Conservation (phyloP, 2,888 invertebrate species). For the Punctoribates punctum region DNA sequence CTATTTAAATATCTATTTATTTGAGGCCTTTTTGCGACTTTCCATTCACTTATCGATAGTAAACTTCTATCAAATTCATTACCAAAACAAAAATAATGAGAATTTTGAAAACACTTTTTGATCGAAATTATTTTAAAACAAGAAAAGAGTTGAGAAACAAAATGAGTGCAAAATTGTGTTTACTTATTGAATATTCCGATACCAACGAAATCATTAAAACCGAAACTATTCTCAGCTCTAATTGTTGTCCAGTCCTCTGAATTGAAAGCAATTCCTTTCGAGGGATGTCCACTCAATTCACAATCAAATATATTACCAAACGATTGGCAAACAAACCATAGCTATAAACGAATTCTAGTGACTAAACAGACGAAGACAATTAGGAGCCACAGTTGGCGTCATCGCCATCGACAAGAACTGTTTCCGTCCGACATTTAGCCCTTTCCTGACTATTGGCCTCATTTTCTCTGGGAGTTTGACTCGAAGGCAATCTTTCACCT, state of each 20-base stretch:
- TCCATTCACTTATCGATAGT: neutral
- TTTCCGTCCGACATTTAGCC: constrained; percentile 10
- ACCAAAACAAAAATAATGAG: too few relatives aligned
- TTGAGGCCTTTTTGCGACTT: neutral
- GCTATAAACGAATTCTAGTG: neutral
- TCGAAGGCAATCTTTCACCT: constrained; percentile 19
- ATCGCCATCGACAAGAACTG: neutral
- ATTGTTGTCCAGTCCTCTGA: too few relatives aligned
- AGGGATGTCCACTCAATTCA: neutral
- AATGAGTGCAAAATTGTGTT: too few relatives aligned
- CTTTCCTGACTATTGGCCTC: constrained; percentile 25
- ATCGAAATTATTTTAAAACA: too few relatives aligned
- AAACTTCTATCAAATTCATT: neutral
- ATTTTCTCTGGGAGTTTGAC: constrained; percentile 7
- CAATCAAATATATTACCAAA: neutral
- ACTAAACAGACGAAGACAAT: neutral
- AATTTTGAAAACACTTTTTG: too few relatives aligned
- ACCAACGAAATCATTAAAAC: too few relatives aligned
- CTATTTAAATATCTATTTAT: constrained; percentile 21
- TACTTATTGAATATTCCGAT: too few relatives aligned
- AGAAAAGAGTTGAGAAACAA: too few relatives aligned
- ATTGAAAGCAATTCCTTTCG: too few relatives aligned
- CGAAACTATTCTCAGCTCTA: too few relatives aligned
- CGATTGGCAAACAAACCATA: neutral
- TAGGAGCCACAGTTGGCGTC: constrained; percentile 9